A percentile compares a stretch with the other conserved stretches of the same genome.
Evolutionary conservation across 2,888 invertebrate species (phyloP).

Genomic region (Eledona agricola): DNA sequence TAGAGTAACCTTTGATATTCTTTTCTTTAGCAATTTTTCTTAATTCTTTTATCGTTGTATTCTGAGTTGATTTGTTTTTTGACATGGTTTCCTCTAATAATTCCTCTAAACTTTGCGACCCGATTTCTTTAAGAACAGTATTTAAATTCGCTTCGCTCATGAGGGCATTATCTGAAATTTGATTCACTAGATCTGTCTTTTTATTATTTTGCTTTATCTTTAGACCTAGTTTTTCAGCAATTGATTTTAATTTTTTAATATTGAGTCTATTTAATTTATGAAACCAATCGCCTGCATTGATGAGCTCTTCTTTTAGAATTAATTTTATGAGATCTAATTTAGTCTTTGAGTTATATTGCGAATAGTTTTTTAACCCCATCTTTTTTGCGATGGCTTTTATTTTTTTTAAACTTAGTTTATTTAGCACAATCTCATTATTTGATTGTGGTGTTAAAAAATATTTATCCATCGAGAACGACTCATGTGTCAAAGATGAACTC

Average conservation of each 20-base stretch:
- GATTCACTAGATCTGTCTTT: conserved; percentile 18
- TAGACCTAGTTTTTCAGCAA: conserved; percentile 17
- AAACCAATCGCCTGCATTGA: conserved; percentile 24
- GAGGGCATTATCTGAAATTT: conserved; percentile 5
- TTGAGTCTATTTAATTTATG: conserved; percentile 25
- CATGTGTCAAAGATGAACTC: too few relatives aligned
- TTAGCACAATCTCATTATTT: too few relatives aligned
- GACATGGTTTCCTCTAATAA: conserved; percentile 1
- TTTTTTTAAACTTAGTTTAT: too few relatives aligned
- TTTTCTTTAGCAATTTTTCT: conserved; percentile 25
- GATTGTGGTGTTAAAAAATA: too few relatives aligned
- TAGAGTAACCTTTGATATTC: conserved; percentile 26
- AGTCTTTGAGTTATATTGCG: too few relatives aligned
- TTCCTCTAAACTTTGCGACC: conserved; percentile 2
- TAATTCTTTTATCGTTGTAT: conserved; percentile 4
- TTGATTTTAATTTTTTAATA: conserved; percentile 27
- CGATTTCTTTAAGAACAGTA: conserved; percentile 2
- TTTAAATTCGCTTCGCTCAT: conserved; percentile 2
- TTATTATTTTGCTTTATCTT: conserved; percentile 14
- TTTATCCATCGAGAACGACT: too few relatives aligned
- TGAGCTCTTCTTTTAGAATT: too few relatives aligned
- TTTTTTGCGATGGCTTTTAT: too few relatives aligned
- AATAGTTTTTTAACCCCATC: too few relatives aligned
- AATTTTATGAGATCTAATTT: too few relatives aligned
- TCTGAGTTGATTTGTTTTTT: conserved; percentile 2